These are phyloP conservation scores for Leontopithecus rosalia DNA, from an alignment of 2,797 vertebrate genomes.

Conservation along the genomic window DNA sequence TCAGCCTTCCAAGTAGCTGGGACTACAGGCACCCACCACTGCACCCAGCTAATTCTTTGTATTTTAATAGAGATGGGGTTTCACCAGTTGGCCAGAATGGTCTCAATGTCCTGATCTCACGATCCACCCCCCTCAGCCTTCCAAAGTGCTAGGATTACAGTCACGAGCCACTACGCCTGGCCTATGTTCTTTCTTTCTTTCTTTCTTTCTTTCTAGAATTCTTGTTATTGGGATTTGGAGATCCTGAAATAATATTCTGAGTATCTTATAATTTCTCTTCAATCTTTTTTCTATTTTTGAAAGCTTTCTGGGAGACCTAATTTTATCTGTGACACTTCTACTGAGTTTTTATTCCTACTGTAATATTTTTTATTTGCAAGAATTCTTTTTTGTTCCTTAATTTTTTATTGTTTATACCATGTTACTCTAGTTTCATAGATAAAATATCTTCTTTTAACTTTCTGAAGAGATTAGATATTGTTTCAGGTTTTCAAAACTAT, in stretches of 20 bases:
- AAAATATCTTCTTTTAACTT: not conserved
- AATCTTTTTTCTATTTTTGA: not conserved
- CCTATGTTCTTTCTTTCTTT: not conserved
- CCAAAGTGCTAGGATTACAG: no score
- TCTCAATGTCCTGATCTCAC: no score
- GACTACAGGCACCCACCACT: no score
- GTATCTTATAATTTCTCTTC: constrained; percentile 12
- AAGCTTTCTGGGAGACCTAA: not conserved
- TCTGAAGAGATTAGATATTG: not conserved
- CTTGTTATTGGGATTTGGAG: not conserved
- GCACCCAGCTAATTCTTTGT: no score
- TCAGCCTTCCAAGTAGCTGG: no score
- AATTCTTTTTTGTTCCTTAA: not conserved
- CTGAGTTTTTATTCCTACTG: constrained; percentile 14
- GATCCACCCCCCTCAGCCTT: no score
- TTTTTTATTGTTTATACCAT: not conserved
- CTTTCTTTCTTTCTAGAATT: constrained; percentile 25
- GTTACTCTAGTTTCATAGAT: not conserved
- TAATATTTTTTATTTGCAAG: not conserved
- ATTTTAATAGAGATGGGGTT: no score
- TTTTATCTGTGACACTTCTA: not conserved
- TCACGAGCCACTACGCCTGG: no score
- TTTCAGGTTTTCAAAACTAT: not conserved
- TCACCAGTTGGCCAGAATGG: no score
- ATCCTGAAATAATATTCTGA: not conserved